Percentiles rank a stretch among this genome's conserved stretches.
phyloP scores from a whole-genome alignment of 2,888 invertebrate species.

The Nymphalis urticae region DNA sequence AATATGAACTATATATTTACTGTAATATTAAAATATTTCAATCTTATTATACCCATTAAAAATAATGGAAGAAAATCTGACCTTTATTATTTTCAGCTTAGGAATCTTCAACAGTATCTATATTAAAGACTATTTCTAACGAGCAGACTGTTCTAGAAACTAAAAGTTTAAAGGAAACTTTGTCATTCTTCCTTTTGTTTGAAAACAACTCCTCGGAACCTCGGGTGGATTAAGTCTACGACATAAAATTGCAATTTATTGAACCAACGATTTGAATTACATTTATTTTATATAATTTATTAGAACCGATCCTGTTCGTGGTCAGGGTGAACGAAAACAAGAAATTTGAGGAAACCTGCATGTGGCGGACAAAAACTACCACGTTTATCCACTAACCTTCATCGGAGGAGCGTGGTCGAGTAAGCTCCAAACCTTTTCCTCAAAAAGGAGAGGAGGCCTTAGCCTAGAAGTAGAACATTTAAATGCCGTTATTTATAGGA shows the following conservation, averaged over 20 bases:
- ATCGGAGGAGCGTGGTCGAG: too few relatives aligned
- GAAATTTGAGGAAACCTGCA: too few relatives aligned
- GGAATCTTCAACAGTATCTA: background rate
- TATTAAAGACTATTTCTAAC: slow-evolving; percentile 7
- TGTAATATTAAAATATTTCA: too few relatives aligned
- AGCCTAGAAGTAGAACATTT: too few relatives aligned
- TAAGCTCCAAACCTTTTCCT: too few relatives aligned
- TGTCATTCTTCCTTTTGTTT: slow-evolving; percentile 25
- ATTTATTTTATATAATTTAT: background rate
- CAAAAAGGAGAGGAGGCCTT: too few relatives aligned
- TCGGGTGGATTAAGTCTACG: slow-evolving; percentile 29
- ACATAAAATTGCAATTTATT: slow-evolving; percentile 33
- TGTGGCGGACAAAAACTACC: too few relatives aligned
- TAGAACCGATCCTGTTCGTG: too few relatives aligned
- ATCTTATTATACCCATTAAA: background rate
- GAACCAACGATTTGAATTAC: slow-evolving; percentile 1
- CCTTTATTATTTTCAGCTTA: slow-evolving; percentile 1
- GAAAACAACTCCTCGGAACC: slow-evolving; percentile 13
- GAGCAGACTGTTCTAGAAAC: slow-evolving; percentile 20
- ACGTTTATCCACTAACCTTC: too few relatives aligned
- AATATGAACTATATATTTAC: too few relatives aligned
- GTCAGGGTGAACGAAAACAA: too few relatives aligned
- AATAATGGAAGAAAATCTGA: background rate
- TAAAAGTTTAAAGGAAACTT: slow-evolving; percentile 22
- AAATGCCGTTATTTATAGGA: too few relatives aligned